phyloP scores from a whole-genome alignment of 1,140 invertebrate species.

The Zelostemma sp. region DNA sequence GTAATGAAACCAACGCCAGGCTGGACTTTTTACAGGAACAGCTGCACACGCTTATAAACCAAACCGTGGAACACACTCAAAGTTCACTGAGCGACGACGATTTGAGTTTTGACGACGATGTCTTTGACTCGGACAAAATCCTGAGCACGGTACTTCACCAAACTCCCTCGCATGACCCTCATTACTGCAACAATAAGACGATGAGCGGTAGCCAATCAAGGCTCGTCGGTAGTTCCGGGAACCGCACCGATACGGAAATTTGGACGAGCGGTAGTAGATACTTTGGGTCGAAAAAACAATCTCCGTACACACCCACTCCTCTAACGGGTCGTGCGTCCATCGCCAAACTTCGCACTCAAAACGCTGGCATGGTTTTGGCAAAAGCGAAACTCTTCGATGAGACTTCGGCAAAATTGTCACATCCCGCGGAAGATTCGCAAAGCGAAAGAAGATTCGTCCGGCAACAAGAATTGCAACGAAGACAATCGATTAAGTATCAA shows the following conservation, averaged over 20 bases:
- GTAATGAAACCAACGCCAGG: constrained; percentile 55
- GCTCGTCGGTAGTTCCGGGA: constrained; percentile 21
- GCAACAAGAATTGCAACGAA: constrained; percentile 12
- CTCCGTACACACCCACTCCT: constrained; percentile 43
- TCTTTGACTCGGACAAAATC: constrained; percentile 13
- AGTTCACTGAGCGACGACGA: constrained; percentile 47
- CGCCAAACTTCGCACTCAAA: constrained; percentile 74
- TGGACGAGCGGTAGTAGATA: constrained; percentile 68
- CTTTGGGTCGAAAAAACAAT: constrained; percentile 50
- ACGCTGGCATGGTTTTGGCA: constrained; percentile 78
- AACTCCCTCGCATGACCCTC: constrained; percentile 60
- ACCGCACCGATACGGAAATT: constrained; percentile 1
- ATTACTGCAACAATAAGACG: constrained; percentile 59
- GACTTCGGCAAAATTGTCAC: constrained; percentile 50
- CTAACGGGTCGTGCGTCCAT: constrained; percentile 74
- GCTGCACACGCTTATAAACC: constrained; percentile 54
- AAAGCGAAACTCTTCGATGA: constrained; percentile 77
- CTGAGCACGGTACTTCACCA: constrained; percentile 42
- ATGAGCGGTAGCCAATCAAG: constrained; percentile 57
- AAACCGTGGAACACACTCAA: constrained; percentile 57
- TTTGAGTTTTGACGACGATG: constrained; percentile 31
- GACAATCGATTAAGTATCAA: constrained; percentile 19
- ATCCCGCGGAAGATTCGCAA: constrained; percentile 10
- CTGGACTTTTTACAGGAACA: constrained; percentile 59
- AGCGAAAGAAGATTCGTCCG: constrained; percentile 13